Base-by-base conservation (phyloP, 2,888 invertebrate species). In the Ophion slaviceki region DNA sequence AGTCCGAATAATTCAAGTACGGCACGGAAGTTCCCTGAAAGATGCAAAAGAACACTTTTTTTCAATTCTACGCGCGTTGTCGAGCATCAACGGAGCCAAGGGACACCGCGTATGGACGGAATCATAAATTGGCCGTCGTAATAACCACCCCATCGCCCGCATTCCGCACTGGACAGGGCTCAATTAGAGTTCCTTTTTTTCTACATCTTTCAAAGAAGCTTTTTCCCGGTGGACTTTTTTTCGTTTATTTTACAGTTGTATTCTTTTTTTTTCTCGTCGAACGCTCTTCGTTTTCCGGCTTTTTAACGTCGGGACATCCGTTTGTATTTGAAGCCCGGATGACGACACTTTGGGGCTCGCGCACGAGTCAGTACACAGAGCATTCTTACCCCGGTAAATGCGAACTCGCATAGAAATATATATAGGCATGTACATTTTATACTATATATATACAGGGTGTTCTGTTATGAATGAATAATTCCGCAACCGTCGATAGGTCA, bases 231-330 rank as follows among this genome's bases (percentile, higher is more conserved):
- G 64, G 28, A 24, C 32, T 24, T 64, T 61, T 11, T 64, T 28
- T 64, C 14, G 2, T 28, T 64, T 8, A 32, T 4, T 53, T 53
- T 53, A 28, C 32, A n/a, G 40, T 74, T 14, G 24, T 20, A n/a
- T 40, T 70, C 28, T 5, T 36, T 20, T 36, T 20, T 53, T 47
- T 36, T 40, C 14, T 14, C 14, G 2, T 45, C 24, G 53, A 11
- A 0, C 53, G 17, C 53, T 53, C 17, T 5, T 53, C 53, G 53
- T 74, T 61, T 74, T 74, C 59, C 36, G 36, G 57, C 14, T 61
- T 74, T 59, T 59, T 57, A 59, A 74, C 57, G 72, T 61, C 14
- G 17, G 14, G 61, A 61, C 61, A 61, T 61, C 57, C 57, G 72
- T 24, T 45, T 45, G 45, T 45, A 61, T 61, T 45, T 24, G 40